phyloP scores from a whole-genome alignment of 2,888 invertebrate species.

The Morinoia aosen region DNA sequence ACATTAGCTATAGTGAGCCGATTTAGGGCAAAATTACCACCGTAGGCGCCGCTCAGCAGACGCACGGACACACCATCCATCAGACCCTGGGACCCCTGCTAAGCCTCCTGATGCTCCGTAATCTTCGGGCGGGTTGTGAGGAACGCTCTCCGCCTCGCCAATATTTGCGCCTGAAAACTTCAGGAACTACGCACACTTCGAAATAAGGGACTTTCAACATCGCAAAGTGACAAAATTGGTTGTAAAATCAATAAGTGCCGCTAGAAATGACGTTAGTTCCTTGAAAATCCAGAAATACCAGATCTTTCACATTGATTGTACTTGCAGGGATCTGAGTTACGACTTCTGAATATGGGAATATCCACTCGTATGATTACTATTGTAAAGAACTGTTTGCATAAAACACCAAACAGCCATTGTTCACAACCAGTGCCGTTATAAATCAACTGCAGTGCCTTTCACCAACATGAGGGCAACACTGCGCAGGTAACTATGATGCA shows the following conservation, averaged over 20 bases:
- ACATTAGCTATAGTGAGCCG: not conserved
- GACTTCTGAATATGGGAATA: too few relatives aligned
- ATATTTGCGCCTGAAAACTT: not conserved
- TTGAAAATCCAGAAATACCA: too few relatives aligned
- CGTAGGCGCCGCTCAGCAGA: not conserved
- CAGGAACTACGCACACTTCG: not conserved
- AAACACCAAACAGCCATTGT: too few relatives aligned
- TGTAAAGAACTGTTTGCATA: too few relatives aligned
- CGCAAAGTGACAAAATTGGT: not conserved
- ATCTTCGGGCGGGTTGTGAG: not conserved
- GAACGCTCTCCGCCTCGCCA: not conserved
- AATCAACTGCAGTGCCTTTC: too few relatives aligned
- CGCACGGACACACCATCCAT: not conserved
- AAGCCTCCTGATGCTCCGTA: not conserved
- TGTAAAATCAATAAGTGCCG: not conserved
- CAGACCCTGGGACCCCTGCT: not conserved
- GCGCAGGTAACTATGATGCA: too few relatives aligned
- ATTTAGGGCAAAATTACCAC: not conserved
- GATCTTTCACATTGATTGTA: too few relatives aligned
- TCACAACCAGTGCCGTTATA: too few relatives aligned
- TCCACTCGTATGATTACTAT: too few relatives aligned
- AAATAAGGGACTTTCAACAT: not conserved
- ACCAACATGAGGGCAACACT: too few relatives aligned
- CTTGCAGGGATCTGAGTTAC: too few relatives aligned
- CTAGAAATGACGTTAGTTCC: too few relatives aligned